Conservation (phyloP, 2,797 vertebrate species). For the Lepilemur ruficaudatus region DNA sequence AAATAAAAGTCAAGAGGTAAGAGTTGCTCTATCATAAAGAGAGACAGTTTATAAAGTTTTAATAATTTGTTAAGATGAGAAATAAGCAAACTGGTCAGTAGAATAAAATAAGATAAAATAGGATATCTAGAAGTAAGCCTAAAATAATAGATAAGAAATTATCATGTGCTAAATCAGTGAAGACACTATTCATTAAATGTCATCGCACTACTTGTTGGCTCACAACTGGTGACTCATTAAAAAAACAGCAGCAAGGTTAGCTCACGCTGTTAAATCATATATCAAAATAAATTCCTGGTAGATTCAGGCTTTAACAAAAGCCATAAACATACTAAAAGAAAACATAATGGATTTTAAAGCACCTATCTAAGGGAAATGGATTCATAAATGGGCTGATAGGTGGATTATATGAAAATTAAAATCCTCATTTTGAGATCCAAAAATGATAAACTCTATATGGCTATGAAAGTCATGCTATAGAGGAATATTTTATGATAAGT, state of each 20-base stretch:
- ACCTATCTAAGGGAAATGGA: background rate
- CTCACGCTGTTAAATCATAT: background rate
- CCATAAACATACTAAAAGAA: background rate
- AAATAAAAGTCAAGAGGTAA: background rate
- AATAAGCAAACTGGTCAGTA: background rate
- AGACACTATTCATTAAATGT: background rate
- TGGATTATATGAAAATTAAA: background rate
- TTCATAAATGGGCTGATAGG: background rate
- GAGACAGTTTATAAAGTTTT: background rate
- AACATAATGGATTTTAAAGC: background rate
- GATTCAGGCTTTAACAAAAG: background rate
- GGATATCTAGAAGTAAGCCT: background rate
- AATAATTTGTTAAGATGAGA: background rate
- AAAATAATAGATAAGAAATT: background rate
- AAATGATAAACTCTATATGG: background rate
- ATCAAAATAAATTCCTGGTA: background rate
- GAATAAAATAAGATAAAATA: background rate
- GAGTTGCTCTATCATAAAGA: background rate
- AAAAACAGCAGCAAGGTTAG: background rate
- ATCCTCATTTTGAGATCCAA: background rate
- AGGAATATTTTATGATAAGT: background rate
- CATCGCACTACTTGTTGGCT: background rate
- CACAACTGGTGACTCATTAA: background rate
- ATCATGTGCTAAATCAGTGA: background rate
- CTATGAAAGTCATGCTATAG: background rate